phyloP scores from a whole-genome alignment of 2,888 invertebrate genomes.

The Gymnoscelis rufifasciata region DNA sequence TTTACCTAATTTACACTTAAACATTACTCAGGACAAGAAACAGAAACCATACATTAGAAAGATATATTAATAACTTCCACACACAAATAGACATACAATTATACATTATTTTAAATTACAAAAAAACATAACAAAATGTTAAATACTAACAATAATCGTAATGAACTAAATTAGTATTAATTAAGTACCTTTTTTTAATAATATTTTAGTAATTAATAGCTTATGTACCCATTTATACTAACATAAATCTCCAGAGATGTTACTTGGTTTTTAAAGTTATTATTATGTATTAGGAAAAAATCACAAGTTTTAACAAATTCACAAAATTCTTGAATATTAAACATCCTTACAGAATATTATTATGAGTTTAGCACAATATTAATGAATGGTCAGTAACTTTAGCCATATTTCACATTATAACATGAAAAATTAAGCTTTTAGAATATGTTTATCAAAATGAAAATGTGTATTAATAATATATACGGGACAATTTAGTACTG shows the following conservation, averaged over 20 bases:
- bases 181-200: conserved; percentile 49
- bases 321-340: not conserved
- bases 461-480: too few relatives aligned
- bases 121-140: conserved; percentile 30
- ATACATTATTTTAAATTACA: conserved; percentile 31
- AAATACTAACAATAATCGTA: conserved; percentile 27
- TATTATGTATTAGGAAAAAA: not conserved
- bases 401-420: too few relatives aligned
- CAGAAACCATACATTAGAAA: conserved; percentile 27
- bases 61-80: conserved; percentile 47
- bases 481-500: too few relatives aligned
- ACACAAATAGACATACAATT: conserved; percentile 25
- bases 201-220: conserved; percentile 1
- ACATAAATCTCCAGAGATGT: not conserved
- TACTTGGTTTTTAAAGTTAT: too few relatives aligned
- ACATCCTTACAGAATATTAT: too few relatives aligned
- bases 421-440: too few relatives aligned
- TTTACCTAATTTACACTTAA: too few relatives aligned
- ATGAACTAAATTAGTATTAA: conserved; percentile 36
- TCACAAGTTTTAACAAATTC: not conserved
- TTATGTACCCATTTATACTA: not conserved
- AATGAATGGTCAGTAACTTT: too few relatives aligned
- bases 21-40: conserved; percentile 13
- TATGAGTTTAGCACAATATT: not conserved
- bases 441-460: too few relatives aligned